phyloP scores from a whole-genome alignment of 1,140 invertebrate genomes.

The Atta colombica region DNA sequence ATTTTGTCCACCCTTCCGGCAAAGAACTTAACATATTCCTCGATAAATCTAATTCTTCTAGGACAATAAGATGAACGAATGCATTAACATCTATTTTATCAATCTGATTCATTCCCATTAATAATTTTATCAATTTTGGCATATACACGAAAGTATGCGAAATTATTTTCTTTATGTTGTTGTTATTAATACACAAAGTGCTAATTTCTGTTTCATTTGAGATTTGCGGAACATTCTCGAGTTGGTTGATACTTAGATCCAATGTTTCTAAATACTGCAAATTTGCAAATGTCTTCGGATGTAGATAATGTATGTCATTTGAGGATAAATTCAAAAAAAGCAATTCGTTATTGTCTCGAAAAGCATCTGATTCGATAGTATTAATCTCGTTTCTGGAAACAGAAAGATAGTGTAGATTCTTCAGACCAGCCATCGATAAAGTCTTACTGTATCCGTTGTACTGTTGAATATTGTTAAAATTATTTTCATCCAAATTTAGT shows the following conservation, averaged over 20 bases:
- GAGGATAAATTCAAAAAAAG: not conserved
- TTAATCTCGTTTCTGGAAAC: not conserved
- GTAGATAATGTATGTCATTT: not conserved
- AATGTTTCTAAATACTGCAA: not conserved
- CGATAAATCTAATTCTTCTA: too few species aligned
- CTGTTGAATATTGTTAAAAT: not conserved
- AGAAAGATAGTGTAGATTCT: not conserved
- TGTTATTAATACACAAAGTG: not conserved
- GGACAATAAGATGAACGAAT: too few species aligned
- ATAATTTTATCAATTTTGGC: not conserved
- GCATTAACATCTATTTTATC: too few species aligned
- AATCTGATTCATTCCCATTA: not conserved
- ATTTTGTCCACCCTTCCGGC: too few species aligned
- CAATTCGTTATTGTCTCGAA: not conserved
- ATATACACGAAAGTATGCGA: not conserved
- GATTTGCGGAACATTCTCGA: not conserved
- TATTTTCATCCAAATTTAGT: slow-evolving; percentile 5
- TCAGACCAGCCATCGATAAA: not conserved
- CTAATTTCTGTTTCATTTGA: not conserved
- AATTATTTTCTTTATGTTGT: not conserved
- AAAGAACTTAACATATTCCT: too few species aligned
- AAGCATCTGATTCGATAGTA: not conserved
- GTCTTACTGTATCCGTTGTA: not conserved
- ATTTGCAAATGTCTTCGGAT: not conserved
- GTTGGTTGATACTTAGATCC: not conserved